Base-by-base conservation (phyloP, 37 sponge, comb jelly and placozoan species). In the Hormiphora californensis region DNA sequence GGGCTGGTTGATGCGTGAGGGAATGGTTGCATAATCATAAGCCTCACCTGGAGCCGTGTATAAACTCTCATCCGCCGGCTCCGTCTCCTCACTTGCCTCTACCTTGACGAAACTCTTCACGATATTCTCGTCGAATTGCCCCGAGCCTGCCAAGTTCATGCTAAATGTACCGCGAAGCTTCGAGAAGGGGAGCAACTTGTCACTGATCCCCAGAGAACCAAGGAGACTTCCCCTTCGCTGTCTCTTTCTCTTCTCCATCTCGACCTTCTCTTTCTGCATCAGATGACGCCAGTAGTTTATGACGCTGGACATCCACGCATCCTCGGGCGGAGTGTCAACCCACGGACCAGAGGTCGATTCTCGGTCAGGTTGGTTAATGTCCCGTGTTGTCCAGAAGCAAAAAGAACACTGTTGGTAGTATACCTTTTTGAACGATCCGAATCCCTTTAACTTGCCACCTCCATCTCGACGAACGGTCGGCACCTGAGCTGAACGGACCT, bases 141-240 rank as follows among this genome's bases (percentile, higher is more conserved):
- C 81, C 5, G 81, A 40, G 21, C 81, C 81, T 36, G 81, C 38
- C 12, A 73, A 28, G 43, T 73, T 73, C 81, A 73, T 73, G 35
- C 81, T 73, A 19, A 73, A 73, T 43, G 81, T 43, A 73, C 36
- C 23, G 25, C 81, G 81, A 23, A 73, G 22, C 25, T 73, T 73
- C 1, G 81, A 73, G 35, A 73, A 73, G 8, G 81, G 81, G 1
- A 73, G 22, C 9, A 73, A 46, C 81, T 73, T 73, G 32, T 73
- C 81, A 73, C 81, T 73, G 8, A 73, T 73, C 25, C 81, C 81
- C 9, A 73, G 81, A 73, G 81, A 73, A 27, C 81, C 81, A 43
- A 73, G 81, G 35, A 73, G 43, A 36, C 81, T 73, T 23, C 81
- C 81, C 25, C 81, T 73, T 73, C 81, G 9, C 38, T 73, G 81